Conservation (phyloP, 64 coral and sea anemone species). For the Actinia equina region DNA sequence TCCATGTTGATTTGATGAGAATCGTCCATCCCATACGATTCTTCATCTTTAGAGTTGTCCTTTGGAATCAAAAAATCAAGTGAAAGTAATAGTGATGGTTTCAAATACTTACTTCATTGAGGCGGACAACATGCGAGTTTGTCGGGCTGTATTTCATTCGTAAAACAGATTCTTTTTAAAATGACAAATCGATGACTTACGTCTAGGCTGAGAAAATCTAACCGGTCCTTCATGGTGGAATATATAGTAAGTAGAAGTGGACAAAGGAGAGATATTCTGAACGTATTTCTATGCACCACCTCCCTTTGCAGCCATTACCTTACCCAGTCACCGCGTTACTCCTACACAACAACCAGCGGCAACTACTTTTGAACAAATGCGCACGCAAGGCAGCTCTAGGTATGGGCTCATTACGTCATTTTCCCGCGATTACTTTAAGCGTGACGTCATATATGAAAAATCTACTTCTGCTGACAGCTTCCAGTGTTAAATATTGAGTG, state of each 20-base stretch:
- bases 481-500: too few species aligned
- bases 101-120: not conserved
- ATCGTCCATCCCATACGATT: constrained; percentile 43
- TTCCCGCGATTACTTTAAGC: not conserved
- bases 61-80: constrained; percentile 16
- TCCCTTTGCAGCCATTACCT: constrained; percentile 38
- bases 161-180: not conserved
- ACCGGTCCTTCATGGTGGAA: constrained; percentile 55
- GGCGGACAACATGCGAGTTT: constrained; percentile 9
- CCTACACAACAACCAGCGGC: not conserved
- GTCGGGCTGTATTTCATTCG: not conserved
- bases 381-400: not conserved
- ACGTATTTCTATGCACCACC: constrained; percentile 11
- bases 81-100: not conserved
- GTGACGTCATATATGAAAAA: not conserved
- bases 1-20: constrained; percentile 40
- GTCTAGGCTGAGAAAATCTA: constrained; percentile 3
- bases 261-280: not conserved
- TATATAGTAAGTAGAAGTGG: not conserved
- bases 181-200: not conserved
- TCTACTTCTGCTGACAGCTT: too few species aligned
- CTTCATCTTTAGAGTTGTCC: constrained; percentile 50
- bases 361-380: not conserved
- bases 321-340: not conserved
- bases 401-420: not conserved